A percentile compares a stretch with the other conserved stretches of the same genome.
Conservation (phyloP, 2,888 invertebrate species). For the Melinaea menophilus region DNA sequence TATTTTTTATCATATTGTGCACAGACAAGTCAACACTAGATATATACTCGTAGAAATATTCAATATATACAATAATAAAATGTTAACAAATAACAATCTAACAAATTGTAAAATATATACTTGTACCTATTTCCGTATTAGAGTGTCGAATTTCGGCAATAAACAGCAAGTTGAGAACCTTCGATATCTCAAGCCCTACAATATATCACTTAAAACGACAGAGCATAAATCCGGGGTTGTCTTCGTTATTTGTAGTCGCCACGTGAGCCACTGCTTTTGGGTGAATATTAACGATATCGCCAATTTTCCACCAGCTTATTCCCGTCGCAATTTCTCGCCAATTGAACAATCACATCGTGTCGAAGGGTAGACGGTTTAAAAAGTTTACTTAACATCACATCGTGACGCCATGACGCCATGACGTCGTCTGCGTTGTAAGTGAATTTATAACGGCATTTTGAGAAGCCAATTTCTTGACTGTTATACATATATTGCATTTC, state of each 20-base stretch:
- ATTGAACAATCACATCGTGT: conserved; percentile 74
- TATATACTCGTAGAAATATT: too few relatives aligned
- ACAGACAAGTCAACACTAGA: too few relatives aligned
- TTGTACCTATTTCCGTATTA: conserved; percentile 35
- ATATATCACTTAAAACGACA: conserved; percentile 75
- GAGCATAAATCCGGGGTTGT: conserved; percentile 72
- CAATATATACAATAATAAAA: too few relatives aligned
- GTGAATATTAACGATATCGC: conserved; percentile 78
- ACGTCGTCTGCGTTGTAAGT: conserved; percentile 11
- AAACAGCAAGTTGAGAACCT: conserved; percentile 60
- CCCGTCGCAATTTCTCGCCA: conserved; percentile 77
- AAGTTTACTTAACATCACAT: conserved; percentile 22
- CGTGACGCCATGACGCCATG: conserved; percentile 4
- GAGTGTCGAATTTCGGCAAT: conserved; percentile 40
- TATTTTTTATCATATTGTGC: too few relatives aligned
- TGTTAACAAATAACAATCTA: too few relatives aligned
- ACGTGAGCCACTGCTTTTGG: conserved; percentile 74
- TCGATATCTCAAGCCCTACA: conserved; percentile 53
- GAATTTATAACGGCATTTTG: neutral
- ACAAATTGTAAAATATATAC: neutral
- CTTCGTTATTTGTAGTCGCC: conserved; percentile 76
- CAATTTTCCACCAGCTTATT: conserved; percentile 76
- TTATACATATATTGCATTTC: too few relatives aligned
- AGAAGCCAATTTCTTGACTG: neutral
- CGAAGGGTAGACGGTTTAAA: conserved; percentile 47